Evolutionary conservation across 2,888 invertebrate genomes (phyloP).

Genomic region (Tipula lateralis): DNA sequence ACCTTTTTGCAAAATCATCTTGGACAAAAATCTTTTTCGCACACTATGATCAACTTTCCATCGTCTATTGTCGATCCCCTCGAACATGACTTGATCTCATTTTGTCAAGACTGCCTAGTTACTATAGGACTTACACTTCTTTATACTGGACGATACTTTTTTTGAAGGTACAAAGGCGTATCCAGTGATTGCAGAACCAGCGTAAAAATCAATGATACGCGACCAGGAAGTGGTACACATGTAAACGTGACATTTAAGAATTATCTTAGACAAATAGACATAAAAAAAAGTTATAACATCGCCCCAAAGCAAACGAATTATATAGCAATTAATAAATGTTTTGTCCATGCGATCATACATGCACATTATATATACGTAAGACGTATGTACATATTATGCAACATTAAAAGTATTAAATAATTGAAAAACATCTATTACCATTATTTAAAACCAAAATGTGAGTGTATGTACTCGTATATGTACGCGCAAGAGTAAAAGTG

Average conservation of each 20-base stretch:
- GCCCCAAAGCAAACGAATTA: background rate
- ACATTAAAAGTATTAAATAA: background rate
- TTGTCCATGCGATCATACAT: background rate
- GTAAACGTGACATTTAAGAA: background rate
- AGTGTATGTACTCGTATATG: too few relatives aligned
- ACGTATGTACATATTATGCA: background rate
- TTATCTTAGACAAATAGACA: too few relatives aligned
- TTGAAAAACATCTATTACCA: background rate
- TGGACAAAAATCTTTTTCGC: too few relatives aligned
- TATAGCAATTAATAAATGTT: background rate
- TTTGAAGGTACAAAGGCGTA: background rate
- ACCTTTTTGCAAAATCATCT: too few relatives aligned
- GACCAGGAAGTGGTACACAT: background rate
- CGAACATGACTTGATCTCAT: too few relatives aligned
- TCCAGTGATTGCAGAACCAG: background rate
- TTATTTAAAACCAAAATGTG: background rate
- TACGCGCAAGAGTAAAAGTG: background rate
- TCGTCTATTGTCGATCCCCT: too few relatives aligned
- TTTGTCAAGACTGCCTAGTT: too few relatives aligned
- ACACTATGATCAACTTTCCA: too few relatives aligned
- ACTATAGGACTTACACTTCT: too few relatives aligned
- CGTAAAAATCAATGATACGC: too few relatives aligned
- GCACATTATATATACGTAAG: too few relatives aligned
- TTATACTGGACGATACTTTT: too few relatives aligned
- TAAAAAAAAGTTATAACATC: background rate